Conservation (phyloP, 2,113 vertebrate genomes). For the Dolichotis patagonum region DNA sequence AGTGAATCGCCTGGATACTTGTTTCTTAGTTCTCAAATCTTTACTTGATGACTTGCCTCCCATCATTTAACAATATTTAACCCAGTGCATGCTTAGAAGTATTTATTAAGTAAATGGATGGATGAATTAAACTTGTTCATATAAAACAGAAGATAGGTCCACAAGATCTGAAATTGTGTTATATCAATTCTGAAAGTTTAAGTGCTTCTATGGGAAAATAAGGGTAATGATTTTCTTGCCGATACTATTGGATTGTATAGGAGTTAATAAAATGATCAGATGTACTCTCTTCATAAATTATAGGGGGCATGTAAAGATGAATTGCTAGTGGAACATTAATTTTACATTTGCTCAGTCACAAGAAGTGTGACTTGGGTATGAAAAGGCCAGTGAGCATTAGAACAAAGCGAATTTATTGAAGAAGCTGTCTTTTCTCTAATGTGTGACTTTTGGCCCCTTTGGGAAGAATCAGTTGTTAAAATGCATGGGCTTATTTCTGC, state of each 20-base stretch:
- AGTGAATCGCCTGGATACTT: background rate
- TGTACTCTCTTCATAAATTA: background rate
- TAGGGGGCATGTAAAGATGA: background rate
- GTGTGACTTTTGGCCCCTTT: background rate
- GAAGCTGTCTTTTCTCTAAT: background rate
- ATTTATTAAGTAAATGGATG: background rate
- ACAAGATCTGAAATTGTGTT: background rate
- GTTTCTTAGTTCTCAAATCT: background rate
- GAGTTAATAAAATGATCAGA: background rate
- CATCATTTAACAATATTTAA: background rate
- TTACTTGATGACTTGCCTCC: background rate
- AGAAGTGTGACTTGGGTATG: background rate
- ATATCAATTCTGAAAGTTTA: background rate
- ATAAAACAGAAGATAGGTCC: background rate
- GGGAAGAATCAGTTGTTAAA: background rate
- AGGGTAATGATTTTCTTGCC: background rate
- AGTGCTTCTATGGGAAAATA: background rate
- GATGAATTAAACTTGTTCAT: background rate
- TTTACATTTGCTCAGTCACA: background rate
- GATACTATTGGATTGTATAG: background rate
- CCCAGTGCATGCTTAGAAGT: background rate
- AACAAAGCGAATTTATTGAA: background rate
- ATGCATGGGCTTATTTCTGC: background rate
- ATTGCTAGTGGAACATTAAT: background rate
- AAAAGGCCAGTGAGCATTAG: background rate